These are phyloP conservation scores for Platichthys stellatus DNA, from an alignment of 2,113 vertebrate species.

Conservation along the genomic window DNA sequence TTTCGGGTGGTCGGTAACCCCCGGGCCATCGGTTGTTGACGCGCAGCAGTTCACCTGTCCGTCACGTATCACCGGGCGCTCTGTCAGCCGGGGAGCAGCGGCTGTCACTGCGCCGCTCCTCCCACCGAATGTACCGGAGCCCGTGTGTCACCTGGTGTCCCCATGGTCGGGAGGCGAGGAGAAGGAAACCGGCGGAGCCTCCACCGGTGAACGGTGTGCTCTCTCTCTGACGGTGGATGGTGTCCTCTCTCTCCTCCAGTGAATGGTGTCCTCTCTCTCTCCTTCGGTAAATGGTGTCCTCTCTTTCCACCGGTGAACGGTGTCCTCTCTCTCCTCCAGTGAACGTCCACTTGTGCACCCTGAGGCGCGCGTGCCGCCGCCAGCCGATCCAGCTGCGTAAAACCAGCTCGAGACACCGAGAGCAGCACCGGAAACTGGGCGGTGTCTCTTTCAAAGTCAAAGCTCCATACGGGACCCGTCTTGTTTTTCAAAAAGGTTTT, in stretches of 20 bases:
- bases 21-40: conserved; percentile 33
- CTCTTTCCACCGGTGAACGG: conserved; percentile 10
- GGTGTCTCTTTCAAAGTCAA: conserved; percentile 54
- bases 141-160: not conserved
- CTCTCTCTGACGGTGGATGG: not conserved
- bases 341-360: conserved; percentile 56
- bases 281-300: not conserved
- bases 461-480: not conserved
- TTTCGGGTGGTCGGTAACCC: conserved; percentile 27
- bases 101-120: conserved; percentile 62
- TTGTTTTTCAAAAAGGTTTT: not conserved
- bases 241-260: not conserved
- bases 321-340: conserved; percentile 4
- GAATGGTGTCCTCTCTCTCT: conserved; percentile 3
- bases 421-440: conserved; percentile 52
- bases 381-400: conserved; percentile 62
- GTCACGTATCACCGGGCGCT: conserved; percentile 71
- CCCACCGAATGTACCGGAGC: conserved; percentile 13
- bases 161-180: conserved; percentile 48
- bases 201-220: not conserved
- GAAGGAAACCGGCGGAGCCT: not conserved
- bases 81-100: conserved; percentile 53
- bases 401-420: not conserved
- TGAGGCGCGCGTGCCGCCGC: conserved; percentile 63
- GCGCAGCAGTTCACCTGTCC: conserved; percentile 65